phyloP scores from a whole-genome alignment of 2,888 invertebrate species.

The Lasioglossum figueresi region DNA sequence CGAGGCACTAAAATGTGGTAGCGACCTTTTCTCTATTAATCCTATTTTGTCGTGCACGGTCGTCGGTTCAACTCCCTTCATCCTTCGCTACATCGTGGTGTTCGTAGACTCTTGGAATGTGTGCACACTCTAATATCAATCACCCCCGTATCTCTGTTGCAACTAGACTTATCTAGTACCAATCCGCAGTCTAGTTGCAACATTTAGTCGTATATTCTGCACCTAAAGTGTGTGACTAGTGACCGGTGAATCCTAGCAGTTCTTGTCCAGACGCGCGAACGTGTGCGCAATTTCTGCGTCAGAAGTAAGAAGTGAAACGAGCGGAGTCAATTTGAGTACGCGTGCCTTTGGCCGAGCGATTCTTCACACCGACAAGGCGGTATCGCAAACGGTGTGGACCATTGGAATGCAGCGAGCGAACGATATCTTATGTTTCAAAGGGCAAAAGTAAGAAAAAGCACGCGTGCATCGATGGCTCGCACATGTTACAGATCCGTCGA shows the following conservation, averaged over 20 bases:
- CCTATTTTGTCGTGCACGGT: not conserved
- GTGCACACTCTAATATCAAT: not conserved
- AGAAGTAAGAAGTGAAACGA: not conserved
- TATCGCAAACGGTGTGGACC: not conserved
- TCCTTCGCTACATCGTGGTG: not conserved
- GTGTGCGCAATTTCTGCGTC: not conserved
- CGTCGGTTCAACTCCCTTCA: not conserved
- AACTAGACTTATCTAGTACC: too few relatives aligned
- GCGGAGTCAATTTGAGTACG: not conserved
- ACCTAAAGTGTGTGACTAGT: not conserved
- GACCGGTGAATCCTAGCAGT: not conserved
- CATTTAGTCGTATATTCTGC: not conserved
- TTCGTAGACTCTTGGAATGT: not conserved
- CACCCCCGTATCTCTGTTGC: not conserved
- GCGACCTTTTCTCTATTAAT: not conserved
- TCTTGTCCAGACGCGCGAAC: not conserved
- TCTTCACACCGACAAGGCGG: not conserved
- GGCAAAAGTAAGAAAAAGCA: constrained; percentile 24
- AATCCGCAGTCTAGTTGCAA: not conserved
- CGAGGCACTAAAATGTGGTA: not conserved
- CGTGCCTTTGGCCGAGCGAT: not conserved
- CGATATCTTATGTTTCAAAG: constrained; percentile 15
- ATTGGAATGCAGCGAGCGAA: constrained; percentile 3
- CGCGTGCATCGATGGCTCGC: constrained; percentile 36
- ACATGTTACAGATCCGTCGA: constrained; percentile 44